Base-by-base conservation (phyloP, 2,797 vertebrate species). In the Pelochelys cantorii region DNA sequence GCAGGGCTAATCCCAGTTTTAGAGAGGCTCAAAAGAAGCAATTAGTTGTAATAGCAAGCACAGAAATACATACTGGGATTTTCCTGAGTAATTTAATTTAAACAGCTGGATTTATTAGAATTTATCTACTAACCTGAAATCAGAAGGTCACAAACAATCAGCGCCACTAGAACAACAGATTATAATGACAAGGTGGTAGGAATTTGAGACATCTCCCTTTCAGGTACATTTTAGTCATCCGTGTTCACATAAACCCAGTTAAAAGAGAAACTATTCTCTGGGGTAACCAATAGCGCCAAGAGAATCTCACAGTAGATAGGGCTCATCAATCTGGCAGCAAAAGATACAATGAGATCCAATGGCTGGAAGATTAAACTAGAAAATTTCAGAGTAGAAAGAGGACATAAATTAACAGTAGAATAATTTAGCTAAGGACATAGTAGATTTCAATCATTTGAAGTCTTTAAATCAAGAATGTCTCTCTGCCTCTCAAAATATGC, bases 371-470 rank as follows among this genome's bases (percentile, higher is more conserved):
- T 92, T 92, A 75, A 93, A 74, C 53, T 90, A 89, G 88, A 89
- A 94, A 94, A 95, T 94, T 91, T 95, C 74, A 75, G 52, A 25
- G 78, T 82, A 62, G 79, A 94, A 96, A 85, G 60, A 86, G 88
- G 90, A 34, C 27, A 52, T 56, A 79, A 59, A 93, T 89, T 3
- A 90, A 75, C 65, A 91, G 79, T 81, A 75, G 37, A 94, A 90
- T 75, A 86, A 90, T 9, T 10, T 55, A 52, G 0, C 0, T 23
- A 25, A n/a, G 65, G 53, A 81, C 80, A 60, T n/a, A 94, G 88
- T 88, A 86, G 86, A 96, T 86, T 91, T 88, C 86, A 91, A 25
- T n/a, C 7, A 65, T 31, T 65, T 65, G 31, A 65, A 65, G 62
- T 65, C 62, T 65, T 65, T 54, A 92, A 79, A 89, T 65, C 54